phyloP scores from a whole-genome alignment of 37 sponge, comb jelly and placozoan genomes.

The Ephydatia muelleri region DNA sequence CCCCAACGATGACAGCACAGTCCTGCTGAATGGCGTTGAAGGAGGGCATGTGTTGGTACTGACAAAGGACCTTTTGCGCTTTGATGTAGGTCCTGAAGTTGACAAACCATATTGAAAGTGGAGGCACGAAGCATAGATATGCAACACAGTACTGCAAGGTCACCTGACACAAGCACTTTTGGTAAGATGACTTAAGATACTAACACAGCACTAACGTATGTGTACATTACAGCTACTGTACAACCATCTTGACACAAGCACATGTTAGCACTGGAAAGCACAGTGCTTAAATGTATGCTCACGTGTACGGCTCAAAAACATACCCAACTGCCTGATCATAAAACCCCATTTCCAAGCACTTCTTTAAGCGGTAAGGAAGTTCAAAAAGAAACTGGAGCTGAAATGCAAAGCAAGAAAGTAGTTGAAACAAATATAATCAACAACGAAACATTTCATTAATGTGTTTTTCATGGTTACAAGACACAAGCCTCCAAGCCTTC shows the following conservation, averaged over 20 bases:
- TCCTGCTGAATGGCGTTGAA: constrained; percentile 92
- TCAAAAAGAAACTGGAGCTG: constrained; percentile 98
- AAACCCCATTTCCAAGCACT: constrained; percentile 91
- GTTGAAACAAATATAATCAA: not conserved
- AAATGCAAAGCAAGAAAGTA: not conserved
- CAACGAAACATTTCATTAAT: not conserved
- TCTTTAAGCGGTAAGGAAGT: constrained; percentile 93
- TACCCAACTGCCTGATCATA: constrained; percentile 92
- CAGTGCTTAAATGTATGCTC: not conserved
- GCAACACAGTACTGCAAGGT: constrained; percentile 87
- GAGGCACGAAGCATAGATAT: constrained; percentile 27
- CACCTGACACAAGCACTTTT: constrained; percentile 90
- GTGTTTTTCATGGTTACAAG: too few species aligned
- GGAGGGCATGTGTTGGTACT: constrained; percentile 95
- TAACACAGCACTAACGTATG: not conserved
- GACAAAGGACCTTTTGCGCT: constrained; percentile 81
- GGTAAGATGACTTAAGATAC: constrained; percentile 63
- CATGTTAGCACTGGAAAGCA: constrained; percentile 81
- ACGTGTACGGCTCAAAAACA: constrained; percentile 6
- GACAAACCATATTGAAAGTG: not conserved
- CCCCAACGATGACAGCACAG: constrained; percentile 80
- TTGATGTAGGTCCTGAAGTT: constrained; percentile 80
- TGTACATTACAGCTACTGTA: constrained; percentile 47
- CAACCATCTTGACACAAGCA: not conserved
- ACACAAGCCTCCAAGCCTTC: constrained; percentile 63